phyloP scores from a whole-genome alignment of 1,140 invertebrate species.

The Platorchestia sp. region DNA sequence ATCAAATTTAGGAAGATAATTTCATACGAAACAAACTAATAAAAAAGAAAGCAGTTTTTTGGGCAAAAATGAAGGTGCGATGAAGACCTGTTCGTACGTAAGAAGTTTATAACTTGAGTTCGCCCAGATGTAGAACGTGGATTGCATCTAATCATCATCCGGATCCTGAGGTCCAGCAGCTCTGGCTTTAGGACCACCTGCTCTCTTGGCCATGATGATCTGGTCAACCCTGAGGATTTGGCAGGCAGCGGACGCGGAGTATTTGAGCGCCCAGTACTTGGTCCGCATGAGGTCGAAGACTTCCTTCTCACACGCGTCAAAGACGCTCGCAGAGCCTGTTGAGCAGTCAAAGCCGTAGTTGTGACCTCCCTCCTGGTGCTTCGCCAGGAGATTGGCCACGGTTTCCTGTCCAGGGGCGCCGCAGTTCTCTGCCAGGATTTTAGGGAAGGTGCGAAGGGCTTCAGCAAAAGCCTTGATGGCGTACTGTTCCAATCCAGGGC shows the following conservation, averaged over 20 bases:
- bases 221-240: conserved; percentile 97
- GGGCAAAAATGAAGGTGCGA: not conserved
- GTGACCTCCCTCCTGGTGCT: conserved; percentile 90
- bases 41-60: not conserved
- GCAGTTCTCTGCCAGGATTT: conserved; percentile 92
- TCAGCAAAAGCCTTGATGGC: conserved; percentile 94
- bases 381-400: conserved; percentile 91
- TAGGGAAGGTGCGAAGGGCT: conserved; percentile 91
- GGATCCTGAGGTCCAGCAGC: conserved; percentile 76
- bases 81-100: not conserved
- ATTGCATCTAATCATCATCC: conserved; percentile 77
- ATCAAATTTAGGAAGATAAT: too few species aligned
- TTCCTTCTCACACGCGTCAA: conserved; percentile 81
- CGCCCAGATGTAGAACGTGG: not conserved
- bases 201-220: conserved; percentile 98
- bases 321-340: conserved; percentile 75
- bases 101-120: not conserved
- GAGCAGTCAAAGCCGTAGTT: conserved; percentile 85
- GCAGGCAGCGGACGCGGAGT: conserved; percentile 91
- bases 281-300: conserved; percentile 89
- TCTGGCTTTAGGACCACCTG: conserved; percentile 92
- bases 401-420: conserved; percentile 90
- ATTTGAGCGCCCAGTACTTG: conserved; percentile 95
- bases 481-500: conserved; percentile 97
- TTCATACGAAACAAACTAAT: not conserved